Evolutionary conservation across 2,888 invertebrate genomes (phyloP), one percentile per base, ranked within the genome.

Genomic region (Phaedon cochleariae): DNA sequence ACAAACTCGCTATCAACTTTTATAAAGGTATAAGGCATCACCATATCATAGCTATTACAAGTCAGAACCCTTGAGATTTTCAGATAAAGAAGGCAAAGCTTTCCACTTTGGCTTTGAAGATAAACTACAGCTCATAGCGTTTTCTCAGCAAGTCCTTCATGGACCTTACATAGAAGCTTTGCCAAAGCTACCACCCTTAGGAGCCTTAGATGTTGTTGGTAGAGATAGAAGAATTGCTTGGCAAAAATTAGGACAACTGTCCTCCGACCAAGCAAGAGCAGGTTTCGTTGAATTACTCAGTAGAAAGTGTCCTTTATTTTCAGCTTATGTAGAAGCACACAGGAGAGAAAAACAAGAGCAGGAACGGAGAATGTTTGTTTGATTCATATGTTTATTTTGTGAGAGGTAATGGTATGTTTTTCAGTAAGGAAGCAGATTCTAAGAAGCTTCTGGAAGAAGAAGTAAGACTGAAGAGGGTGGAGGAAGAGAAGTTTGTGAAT

Each of bases 41-140:
- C 29, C 21, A 17, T 52, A 18, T 49, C 37, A 29, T 10, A 49
- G n/a, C 26, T 18, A 9, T 18, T 46, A 10, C 10, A 37, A 46
- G 46, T 9, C 15, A 51, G 18, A 20, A 41, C 7, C 10, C 61
- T 58, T 61, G 48, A 62, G 55, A 41, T 34, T 66, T 69, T 7
- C 52, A 97, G 98, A 98, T 82, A 97, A 98, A 85, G 94, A 96
- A 85, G 97, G 97, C n/a, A 98, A 97, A 86, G 98, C 97, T 1
- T 88, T 98, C 53, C 96, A 96, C 79, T 87, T 97, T 67, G 94
- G 95, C 51, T 98, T 98, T 82, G 94, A 95, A 83, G 96, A 98
- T 80, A 94, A 96, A 80, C 84, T 97, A 60, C 93, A 93, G 80
- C 85, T 98, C 69, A 93, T 97, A 17, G 97, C 97, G 1, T 94